Evolutionary conservation across 2,888 invertebrate species (phyloP).

Genomic region (Pristionchus mayeri): DNA sequence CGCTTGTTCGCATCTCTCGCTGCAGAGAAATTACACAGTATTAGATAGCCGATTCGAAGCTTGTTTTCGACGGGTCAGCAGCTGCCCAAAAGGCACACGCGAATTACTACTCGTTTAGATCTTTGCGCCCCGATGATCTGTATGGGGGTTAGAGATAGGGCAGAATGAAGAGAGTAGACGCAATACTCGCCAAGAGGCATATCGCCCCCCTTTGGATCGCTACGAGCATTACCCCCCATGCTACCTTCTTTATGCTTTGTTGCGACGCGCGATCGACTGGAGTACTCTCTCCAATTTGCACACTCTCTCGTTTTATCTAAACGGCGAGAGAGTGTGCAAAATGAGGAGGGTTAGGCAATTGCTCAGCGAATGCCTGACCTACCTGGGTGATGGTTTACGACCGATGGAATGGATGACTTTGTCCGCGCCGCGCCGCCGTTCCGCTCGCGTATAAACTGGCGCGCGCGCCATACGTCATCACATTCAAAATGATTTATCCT

Average conservation of each 20-base stretch:
- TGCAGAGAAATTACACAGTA: background rate
- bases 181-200: constrained; percentile 50
- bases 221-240: constrained; percentile 44
- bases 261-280: no score
- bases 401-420: background rate
- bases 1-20: background rate
- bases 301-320: no score
- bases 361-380: background rate
- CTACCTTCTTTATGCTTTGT: background rate
- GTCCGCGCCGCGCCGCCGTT: background rate
- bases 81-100: background rate
- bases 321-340: no score
- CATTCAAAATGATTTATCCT: background rate
- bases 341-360: no score
- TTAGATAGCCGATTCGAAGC: background rate
- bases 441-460: background rate
- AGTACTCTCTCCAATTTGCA: no score
- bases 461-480: background rate
- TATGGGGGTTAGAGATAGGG: no score
- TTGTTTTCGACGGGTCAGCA: background rate
- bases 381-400: background rate
- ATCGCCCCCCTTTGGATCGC: constrained; percentile 45
- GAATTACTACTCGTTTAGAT: constrained; percentile 49
- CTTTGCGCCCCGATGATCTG: no score
- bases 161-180: no score